Evolutionary conservation across 23 tunicate genomes (phyloP).

Genomic region (Phallusia fumigata): DNA sequence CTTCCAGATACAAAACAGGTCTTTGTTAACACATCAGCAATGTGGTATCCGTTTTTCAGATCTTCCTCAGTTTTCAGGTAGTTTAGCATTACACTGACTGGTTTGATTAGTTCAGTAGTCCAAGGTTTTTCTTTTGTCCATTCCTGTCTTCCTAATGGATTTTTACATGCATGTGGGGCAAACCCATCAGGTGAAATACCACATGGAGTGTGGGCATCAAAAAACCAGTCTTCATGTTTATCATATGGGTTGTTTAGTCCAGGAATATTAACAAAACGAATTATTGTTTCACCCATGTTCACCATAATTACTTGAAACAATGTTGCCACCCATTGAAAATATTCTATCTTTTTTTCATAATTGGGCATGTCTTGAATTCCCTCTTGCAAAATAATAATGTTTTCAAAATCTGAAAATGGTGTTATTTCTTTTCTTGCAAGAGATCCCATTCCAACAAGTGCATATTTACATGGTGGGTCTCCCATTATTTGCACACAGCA

Average conservation of each 20-base stretch:
- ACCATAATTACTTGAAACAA: slow-evolving; percentile 33
- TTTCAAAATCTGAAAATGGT: slow-evolving; percentile 23
- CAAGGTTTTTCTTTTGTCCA: background rate
- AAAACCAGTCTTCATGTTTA: slow-evolving; percentile 25
- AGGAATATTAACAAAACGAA: background rate
- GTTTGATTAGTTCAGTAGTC: slow-evolving; percentile 22
- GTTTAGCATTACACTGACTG: slow-evolving; percentile 27
- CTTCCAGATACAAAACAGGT: slow-evolving; percentile 30
- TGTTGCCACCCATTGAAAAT: slow-evolving; percentile 33
- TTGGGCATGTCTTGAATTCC: slow-evolving; percentile 18
- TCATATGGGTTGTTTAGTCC: background rate
- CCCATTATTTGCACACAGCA: slow-evolving; percentile 29
- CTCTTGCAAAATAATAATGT: slow-evolving; percentile 12
- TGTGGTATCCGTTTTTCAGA: slow-evolving; percentile 5
- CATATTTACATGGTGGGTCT: slow-evolving; percentile 36
- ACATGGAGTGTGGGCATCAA: slow-evolving; percentile 19
- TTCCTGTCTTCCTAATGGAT: slow-evolving; percentile 33
- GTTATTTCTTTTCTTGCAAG: slow-evolving; percentile 31
- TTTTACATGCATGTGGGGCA: slow-evolving; percentile 33
- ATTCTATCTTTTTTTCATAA: slow-evolving; percentile 15
- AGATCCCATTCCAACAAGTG: slow-evolving; percentile 30
- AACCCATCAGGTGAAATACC: slow-evolving; percentile 34
- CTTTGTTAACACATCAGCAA: slow-evolving; percentile 15
- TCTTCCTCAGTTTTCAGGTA: background rate
- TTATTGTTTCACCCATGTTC: slow-evolving; percentile 22